A percentile compares a stretch with the other conserved stretches of the same genome.
Conservation (phyloP, 2,888 invertebrate species). For the Margaritifera margaritifera region DNA sequence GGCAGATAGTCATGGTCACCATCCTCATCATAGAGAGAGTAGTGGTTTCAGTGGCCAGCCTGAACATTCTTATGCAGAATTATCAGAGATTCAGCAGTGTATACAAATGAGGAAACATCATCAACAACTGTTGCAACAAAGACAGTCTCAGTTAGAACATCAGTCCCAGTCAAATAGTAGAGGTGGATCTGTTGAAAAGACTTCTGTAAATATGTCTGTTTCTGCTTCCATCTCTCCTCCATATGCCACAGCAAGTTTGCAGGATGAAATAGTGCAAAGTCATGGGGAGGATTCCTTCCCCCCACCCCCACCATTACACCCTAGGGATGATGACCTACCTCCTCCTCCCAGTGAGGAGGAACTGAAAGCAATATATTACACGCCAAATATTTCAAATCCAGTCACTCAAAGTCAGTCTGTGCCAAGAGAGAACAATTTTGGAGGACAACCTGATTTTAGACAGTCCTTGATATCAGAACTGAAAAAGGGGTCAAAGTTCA, state of each 20-base stretch:
- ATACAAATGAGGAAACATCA: constrained; percentile 51
- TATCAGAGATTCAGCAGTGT: constrained; percentile 58
- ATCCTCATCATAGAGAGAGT: constrained; percentile 26
- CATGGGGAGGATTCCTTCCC: no score
- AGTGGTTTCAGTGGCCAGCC: constrained; percentile 41
- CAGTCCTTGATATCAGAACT: constrained; percentile 51
- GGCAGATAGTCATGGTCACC: constrained; percentile 20
- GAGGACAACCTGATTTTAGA: constrained; percentile 30
- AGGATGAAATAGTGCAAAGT: no score
- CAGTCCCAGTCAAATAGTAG: neutral
- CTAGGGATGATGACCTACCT: constrained; percentile 54
- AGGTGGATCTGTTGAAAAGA: constrained; percentile 8
- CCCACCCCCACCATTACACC: constrained; percentile 17
- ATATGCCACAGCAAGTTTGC: constrained; percentile 22
- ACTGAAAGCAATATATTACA: constrained; percentile 56
- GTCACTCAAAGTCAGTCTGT: constrained; percentile 7
- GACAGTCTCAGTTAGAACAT: constrained; percentile 7
- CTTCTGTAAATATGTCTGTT: constrained; percentile 2
- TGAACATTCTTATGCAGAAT: constrained; percentile 57
- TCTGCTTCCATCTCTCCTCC: constrained; percentile 38
- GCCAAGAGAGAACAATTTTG: constrained; percentile 12
- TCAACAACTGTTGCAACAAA: constrained; percentile 15
- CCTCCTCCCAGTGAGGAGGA: constrained; percentile 65
- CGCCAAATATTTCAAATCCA: constrained; percentile 52
- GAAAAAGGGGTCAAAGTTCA: constrained; percentile 42